Evolutionary conservation across 1,140 invertebrate species (phyloP), one percentile per base, ranked within the genome.

Genomic region (Cotesia typhae): DNA sequence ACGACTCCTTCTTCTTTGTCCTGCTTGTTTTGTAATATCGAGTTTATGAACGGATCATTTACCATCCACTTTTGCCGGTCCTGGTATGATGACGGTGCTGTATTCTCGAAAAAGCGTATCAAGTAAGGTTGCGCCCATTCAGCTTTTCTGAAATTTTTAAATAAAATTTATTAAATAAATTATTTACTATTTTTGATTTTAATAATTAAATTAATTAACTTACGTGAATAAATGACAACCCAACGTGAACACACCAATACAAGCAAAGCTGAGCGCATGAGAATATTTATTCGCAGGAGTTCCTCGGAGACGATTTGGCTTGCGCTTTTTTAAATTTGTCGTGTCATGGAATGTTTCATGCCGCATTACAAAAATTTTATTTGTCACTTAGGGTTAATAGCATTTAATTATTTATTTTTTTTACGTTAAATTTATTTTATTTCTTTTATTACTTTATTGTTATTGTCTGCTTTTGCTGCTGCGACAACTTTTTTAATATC

Each of bases 261-360:
- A 2, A 10, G n/a, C 52, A 7, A 36, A 1, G 9, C 57, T 35
- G 9, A 65, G 1, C 2, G 28, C 17, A 64, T 17, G 12, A 12
- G 37, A 38, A n/a, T 41, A 41, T 72, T 71, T 73, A 57, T 63
- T 67, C 2, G 73, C 53, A 6, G 76, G 75, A 12, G 78, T 80
- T 67, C 74, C 75, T 70, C 65, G 67, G n/a, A 74, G 47, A 60
- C 69, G 72, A 14, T 53, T 64, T 53, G 75, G 75, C 64, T 76
- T 78, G 52, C 72, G 60, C 64, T 74, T 72, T 5, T n/a, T 17
- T 14, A 55, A 17, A 55, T 55, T 14, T n/a, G 17, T 55, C 3
- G 53, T 55, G 12, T 55, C 53, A 55, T 55, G 53, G 5, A 55
- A 55, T n/a, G 10, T 4, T 55, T 55, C 53, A 55, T 55, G 53